Conservation (phyloP, 2,888 invertebrate genomes). For the Drosophila fulvimacula region DNA sequence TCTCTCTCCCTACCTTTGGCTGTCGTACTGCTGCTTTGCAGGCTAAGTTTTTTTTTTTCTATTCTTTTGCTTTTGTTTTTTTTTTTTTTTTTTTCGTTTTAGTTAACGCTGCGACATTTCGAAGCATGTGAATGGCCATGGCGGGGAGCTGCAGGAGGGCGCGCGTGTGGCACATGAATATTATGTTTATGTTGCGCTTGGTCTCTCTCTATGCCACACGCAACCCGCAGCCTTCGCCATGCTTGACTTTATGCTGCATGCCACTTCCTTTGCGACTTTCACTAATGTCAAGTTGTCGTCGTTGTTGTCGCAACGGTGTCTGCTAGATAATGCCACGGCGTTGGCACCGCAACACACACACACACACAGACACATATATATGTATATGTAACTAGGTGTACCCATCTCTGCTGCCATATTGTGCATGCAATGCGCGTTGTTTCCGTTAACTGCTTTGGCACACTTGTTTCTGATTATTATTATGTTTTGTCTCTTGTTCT, state of each 20-base stretch:
- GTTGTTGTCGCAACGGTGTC: constrained; percentile 70
- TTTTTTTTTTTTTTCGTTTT: constrained; percentile 43
- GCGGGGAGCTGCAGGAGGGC: constrained; percentile 35
- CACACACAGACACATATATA: constrained; percentile 3
- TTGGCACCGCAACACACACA: constrained; percentile 33
- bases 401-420: constrained; percentile 69
- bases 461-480: constrained; percentile 81
- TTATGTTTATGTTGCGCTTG: constrained; percentile 72
- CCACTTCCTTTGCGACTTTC: constrained; percentile 79
- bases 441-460: constrained; percentile 81
- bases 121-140: constrained; percentile 22
- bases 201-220: constrained; percentile 30
- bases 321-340: constrained; percentile 75
- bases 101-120: constrained; percentile 53
- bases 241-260: constrained; percentile 69
- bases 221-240: constrained; percentile 12
- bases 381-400: constrained; percentile 6
- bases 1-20: neutral
- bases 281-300: constrained; percentile 79
- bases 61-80: too few relatives aligned
- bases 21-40: neutral
- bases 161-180: constrained; percentile 73
- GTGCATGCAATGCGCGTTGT: constrained; percentile 81
- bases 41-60: constrained; percentile 2
- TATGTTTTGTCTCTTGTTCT: constrained; percentile 72